These are phyloP conservation scores for Poecilia wingei DNA, from an alignment of 2,797 vertebrate genomes.

Conservation along the genomic window DNA sequence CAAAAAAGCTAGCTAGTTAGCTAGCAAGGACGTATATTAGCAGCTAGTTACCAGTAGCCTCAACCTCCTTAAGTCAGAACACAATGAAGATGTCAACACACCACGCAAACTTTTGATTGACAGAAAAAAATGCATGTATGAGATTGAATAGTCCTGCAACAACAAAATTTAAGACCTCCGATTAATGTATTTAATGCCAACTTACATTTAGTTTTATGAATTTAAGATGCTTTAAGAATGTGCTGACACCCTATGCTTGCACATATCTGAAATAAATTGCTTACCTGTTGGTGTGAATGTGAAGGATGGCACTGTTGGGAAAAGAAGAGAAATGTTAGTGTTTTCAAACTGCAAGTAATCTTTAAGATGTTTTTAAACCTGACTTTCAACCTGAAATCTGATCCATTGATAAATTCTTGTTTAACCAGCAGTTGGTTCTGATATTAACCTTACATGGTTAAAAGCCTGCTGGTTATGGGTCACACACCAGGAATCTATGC, in stretches of 20 bases:
- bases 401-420: slow-evolving; percentile 47
- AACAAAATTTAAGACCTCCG: too few relatives aligned
- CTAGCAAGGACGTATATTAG: too few relatives aligned
- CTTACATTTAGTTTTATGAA: too few relatives aligned
- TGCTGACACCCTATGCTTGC: not conserved
- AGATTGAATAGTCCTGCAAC: too few relatives aligned
- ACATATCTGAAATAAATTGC: slow-evolving; percentile 38
- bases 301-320: slow-evolving; percentile 96
- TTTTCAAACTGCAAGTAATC: not conserved
- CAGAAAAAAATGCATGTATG: too few relatives aligned
- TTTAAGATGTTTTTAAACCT: slow-evolving; percentile 39
- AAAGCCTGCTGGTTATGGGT: slow-evolving; percentile 59
- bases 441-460: slow-evolving; percentile 42
- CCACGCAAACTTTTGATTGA: too few relatives aligned
- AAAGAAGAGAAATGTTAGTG: slow-evolving; percentile 14
- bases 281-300: slow-evolving; percentile 99
- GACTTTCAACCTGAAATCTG: slow-evolving; percentile 33
- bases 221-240: too few relatives aligned
- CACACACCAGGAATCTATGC: slow-evolving; percentile 37
- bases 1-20: too few relatives aligned
- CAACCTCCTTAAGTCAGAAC: too few relatives aligned
- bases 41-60: too few relatives aligned
- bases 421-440: slow-evolving; percentile 64
- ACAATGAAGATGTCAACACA: too few relatives aligned
- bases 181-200: too few relatives aligned